Evolutionary conservation across 2,888 invertebrate species (phyloP).

Genomic region (Chaitophorus viminalis): DNA sequence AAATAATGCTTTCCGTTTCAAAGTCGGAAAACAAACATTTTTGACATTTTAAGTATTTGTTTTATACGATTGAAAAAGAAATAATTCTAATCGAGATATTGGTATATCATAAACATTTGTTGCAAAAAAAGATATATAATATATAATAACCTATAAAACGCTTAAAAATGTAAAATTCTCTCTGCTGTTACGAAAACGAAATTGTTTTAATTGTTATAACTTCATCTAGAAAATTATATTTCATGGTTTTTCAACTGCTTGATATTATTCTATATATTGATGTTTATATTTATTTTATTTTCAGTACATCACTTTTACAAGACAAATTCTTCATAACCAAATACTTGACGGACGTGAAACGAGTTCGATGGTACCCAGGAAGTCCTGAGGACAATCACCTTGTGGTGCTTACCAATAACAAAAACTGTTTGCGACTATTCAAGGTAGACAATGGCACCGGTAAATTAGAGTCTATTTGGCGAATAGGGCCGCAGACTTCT

Average conservation of each 20-base stretch:
- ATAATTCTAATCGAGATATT: too few species aligned
- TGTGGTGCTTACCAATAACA: conserved; percentile 82
- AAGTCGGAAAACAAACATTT: conserved; percentile 2
- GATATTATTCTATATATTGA: neutral
- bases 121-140: too few species aligned
- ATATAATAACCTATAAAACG: too few species aligned
- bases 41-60: too few species aligned
- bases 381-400: conserved; percentile 81
- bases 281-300: conserved; percentile 66
- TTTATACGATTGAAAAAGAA: too few species aligned
- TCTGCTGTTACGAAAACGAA: neutral
- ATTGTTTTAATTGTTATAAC: neutral
- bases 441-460: conserved; percentile 66
- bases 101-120: too few species aligned
- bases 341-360: conserved; percentile 76
- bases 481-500: conserved; percentile 65
- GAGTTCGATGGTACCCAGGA: conserved; percentile 88
- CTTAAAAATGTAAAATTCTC: too few species aligned
- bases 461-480: conserved; percentile 61
- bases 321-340: conserved; percentile 78
- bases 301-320: conserved; percentile 79
- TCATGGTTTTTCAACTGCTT: neutral
- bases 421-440: conserved; percentile 81
- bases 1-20: neutral
- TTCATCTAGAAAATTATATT: too few species aligned